Conservation (phyloP, 2,888 invertebrate species). For the Tenodera sinensis region DNA sequence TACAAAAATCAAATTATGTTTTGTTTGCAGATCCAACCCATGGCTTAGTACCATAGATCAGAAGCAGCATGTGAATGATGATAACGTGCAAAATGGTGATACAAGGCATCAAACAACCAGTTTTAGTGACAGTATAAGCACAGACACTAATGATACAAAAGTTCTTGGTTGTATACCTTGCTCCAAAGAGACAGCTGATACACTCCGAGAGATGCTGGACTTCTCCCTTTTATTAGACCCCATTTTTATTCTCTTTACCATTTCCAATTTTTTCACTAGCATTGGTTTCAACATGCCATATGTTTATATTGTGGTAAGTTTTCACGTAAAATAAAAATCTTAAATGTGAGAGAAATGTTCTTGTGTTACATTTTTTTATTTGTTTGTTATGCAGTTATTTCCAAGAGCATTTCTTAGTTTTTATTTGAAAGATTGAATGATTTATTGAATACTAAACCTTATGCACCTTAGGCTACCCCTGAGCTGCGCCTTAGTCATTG, state of each 20-base stretch:
- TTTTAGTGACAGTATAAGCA: not conserved
- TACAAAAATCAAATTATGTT: not conserved
- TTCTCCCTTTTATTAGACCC: constrained; percentile 78
- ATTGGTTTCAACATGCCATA: constrained; percentile 94
- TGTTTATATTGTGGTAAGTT: constrained; percentile 67
- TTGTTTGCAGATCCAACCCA: not conserved
- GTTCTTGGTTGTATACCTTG: constrained; percentile 51
- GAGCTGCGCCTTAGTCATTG: no score
- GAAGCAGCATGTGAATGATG: not conserved
- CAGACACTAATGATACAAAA: not conserved
- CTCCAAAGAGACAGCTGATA: constrained; percentile 66
- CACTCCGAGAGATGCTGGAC: constrained; percentile 79
- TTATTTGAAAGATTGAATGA: no score
- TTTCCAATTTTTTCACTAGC: constrained; percentile 93
- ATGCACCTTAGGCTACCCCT: no score
- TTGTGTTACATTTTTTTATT: no score
- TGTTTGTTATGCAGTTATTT: no score
- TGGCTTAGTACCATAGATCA: not conserved
- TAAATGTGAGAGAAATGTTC: no score
- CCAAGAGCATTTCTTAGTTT: no score
- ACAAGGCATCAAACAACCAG: not conserved
- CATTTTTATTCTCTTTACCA: constrained; percentile 82
- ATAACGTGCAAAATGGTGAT: not conserved
- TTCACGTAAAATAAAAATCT: not conserved
- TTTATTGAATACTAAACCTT: no score